Percentiles rank a stretch among this genome's conserved stretches.
Conservation (phyloP, 2,888 invertebrate species). For the Oscheius myriophilus region DNA sequence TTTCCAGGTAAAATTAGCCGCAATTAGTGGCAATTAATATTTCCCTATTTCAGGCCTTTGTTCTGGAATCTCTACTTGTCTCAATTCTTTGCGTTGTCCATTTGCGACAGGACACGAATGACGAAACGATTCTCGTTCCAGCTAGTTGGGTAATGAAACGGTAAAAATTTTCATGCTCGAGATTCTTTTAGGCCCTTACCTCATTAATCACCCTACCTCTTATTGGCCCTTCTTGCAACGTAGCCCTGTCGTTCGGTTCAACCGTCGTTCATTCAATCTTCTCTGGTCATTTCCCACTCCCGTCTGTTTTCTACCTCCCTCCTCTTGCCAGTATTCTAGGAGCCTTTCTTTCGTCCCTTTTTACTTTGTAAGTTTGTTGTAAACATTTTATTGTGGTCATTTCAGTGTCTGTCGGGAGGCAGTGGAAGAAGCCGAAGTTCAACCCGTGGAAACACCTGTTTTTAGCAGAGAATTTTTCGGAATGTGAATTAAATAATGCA, state of each 20-base stretch:
- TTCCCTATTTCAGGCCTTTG: conserved; percentile 11
- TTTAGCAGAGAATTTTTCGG: no score
- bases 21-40: neutral
- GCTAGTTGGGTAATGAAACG: conserved; percentile 4
- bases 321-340: conserved; percentile 12
- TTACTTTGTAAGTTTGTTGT: conserved; percentile 12
- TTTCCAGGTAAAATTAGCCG: conserved; percentile 3
- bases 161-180: no score
- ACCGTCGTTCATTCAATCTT: conserved; percentile 21
- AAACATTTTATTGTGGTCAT: neutral
- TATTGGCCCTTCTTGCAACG: conserved; percentile 21
- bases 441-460: neutral
- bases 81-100: conserved; percentile 21
- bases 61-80: conserved; percentile 20
- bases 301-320: conserved; percentile 15
- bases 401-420: conserved; percentile 22
- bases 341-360: conserved; percentile 16
- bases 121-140: conserved; percentile 8
- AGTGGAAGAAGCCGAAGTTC: neutral
- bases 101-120: conserved; percentile 2
- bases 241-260: conserved; percentile 12
- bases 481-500: no score
- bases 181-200: neutral
- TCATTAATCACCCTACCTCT: conserved; percentile 11
- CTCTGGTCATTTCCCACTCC: neutral